Evolutionary conservation across 2,113 vertebrate species (phyloP).

Genomic region (Myrmophylax atrothorax): DNA sequence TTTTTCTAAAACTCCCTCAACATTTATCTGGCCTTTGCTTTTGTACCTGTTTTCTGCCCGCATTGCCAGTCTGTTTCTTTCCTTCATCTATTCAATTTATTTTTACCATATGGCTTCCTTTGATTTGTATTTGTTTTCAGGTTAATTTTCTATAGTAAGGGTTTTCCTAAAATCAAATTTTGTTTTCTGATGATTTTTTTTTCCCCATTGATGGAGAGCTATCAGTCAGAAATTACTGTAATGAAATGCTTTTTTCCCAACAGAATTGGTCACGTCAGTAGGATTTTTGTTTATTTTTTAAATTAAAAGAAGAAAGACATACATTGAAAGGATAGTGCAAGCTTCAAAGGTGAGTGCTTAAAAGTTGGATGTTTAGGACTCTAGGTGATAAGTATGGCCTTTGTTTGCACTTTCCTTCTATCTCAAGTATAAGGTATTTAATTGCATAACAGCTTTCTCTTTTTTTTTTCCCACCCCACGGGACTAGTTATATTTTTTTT

Average conservation of each 20-base stretch:
- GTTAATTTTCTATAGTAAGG: background rate
- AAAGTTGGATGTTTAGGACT: background rate
- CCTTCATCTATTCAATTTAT: background rate
- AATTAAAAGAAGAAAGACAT: background rate
- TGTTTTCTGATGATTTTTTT: background rate
- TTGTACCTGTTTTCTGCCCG: background rate
- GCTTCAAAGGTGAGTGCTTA: background rate
- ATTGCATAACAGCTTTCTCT: accelerated
- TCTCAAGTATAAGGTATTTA: background rate
- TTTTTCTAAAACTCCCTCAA: background rate
- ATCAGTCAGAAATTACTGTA: background rate
- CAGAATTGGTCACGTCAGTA: background rate
- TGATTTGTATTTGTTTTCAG: background rate
- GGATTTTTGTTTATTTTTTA: background rate
- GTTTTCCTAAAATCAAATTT: background rate
- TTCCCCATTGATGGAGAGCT: background rate
- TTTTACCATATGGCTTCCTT: background rate
- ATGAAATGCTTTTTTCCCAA: background rate
- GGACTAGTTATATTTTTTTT: background rate
- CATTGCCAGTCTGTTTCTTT: background rate
- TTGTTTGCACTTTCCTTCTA: background rate
- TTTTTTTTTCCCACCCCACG: background rate
- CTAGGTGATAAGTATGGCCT: background rate
- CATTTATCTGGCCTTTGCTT: background rate
- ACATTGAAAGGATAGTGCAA: background rate